Evolutionary conservation across 2,113 vertebrate genomes (phyloP), one percentile per base, ranked within the genome.

Genomic region (Piprites chloris): DNA sequence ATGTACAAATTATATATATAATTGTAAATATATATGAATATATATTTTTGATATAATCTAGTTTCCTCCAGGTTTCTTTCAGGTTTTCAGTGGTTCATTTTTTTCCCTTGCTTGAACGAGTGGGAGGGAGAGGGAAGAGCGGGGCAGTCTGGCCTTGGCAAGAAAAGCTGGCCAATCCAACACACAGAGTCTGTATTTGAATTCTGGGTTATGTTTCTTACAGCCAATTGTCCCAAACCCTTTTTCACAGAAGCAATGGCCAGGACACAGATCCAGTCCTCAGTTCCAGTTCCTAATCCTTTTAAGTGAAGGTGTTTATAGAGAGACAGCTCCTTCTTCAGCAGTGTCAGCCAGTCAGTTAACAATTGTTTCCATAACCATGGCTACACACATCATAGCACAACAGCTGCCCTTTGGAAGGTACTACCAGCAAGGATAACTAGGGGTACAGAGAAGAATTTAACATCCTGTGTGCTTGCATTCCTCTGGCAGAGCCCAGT

Each of bases 311-410:
- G 32, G 6, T 4, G 1, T 46, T 72, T 26, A 19, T 19, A 27
- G 37, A 26, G 44, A 78, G 16, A 20, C 21, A 33, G 4, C 18
- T 56, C 8, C 17, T 61, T 33, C 42, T 67, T 46, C 22, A 67
- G 52, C 41, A 49, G 9, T 5, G 3, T 9, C 11, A 61, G 52
- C 55, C 39, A 42, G 9, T 39, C 39, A 46, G 12, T 33, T 55
- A 18, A 18, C 12, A 8, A 11, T 7, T 68, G 28, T 61, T 94
- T 46, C 41, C 53, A 41, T 27, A 55, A 55, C 33, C 28, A 41
- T 4, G 10, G 28, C 47, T 61, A n/a, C 0, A 2, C 12, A 46
- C 18, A 26, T n/a, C 53, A 56, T 1, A 61, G 55, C 11, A 18
- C 32, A 49, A 27, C 27, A 44, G 10, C 20, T 49, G 59, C 27